These are phyloP conservation scores for Leptonema lineaticorne DNA, from an alignment of 1,140 invertebrate species.

Conservation along the genomic window DNA sequence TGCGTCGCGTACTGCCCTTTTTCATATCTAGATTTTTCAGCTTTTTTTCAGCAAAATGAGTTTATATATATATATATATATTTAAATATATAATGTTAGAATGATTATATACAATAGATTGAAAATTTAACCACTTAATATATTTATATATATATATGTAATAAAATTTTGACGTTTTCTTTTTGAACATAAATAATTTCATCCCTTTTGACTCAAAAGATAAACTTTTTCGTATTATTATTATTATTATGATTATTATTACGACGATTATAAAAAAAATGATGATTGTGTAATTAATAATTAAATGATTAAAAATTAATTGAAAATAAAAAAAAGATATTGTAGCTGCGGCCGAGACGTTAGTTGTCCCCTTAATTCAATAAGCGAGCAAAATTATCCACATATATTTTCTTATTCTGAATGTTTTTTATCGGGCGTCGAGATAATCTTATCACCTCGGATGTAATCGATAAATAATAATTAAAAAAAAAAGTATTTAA, in stretches of 20 bases:
- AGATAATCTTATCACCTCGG: constrained; percentile 42
- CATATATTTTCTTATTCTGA: constrained; percentile 42
- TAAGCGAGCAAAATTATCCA: constrained; percentile 40
- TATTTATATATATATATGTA: too few relatives aligned
- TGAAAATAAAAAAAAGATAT: constrained; percentile 1
- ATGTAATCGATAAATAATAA: constrained; percentile 38
- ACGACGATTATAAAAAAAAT: too few relatives aligned
- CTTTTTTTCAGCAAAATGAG: neutral
- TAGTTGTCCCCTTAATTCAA: constrained; percentile 37
- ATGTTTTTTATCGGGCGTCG: constrained; percentile 41
- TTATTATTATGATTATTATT: too few relatives aligned
- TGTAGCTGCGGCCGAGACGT: constrained; percentile 34
- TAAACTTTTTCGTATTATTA: too few relatives aligned
- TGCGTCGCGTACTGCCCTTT: constrained; percentile 15
- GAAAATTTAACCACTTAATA: too few relatives aligned
- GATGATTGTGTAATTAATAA: too few relatives aligned
- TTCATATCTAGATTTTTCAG: neutral
- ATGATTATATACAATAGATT: too few relatives aligned
- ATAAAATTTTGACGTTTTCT: too few relatives aligned
- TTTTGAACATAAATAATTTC: too few relatives aligned
- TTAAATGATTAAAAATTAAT: neutral
- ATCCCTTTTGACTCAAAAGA: too few relatives aligned
- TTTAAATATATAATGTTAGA: too few relatives aligned
- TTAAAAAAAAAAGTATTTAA: constrained; percentile 12
- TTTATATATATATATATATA: too few relatives aligned